These are phyloP conservation scores for Hylaeus anthracinus DNA, from an alignment of 1,140 invertebrate genomes.

Conservation along the genomic window DNA sequence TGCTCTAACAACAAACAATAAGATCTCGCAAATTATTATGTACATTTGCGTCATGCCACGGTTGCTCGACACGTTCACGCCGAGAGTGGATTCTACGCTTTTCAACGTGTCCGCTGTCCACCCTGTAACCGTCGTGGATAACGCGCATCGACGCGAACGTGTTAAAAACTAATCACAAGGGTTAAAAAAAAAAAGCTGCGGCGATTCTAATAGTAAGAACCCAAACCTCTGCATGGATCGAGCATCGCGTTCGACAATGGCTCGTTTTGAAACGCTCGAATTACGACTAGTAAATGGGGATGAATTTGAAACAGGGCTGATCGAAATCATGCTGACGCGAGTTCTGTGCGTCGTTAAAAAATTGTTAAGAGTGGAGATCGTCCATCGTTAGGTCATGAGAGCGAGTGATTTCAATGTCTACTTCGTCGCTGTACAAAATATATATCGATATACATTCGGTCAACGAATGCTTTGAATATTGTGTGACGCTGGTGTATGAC, in stretches of 20 bases:
- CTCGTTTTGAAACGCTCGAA: conserved; percentile 1
- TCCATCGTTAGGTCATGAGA: neutral
- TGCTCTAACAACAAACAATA: neutral
- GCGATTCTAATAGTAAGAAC: neutral
- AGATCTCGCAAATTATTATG: neutral
- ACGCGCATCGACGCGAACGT: neutral
- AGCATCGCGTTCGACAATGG: neutral
- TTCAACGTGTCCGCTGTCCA: neutral
- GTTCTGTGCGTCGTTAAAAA: neutral
- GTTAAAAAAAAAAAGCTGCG: neutral
- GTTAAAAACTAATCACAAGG: neutral
- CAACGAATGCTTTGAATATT: conserved; percentile 41
- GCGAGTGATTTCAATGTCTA: conserved; percentile 3
- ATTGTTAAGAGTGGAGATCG: neutral
- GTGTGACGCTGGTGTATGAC: conserved; percentile 80
- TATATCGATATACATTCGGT: conserved; percentile 6
- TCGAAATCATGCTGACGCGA: neutral
- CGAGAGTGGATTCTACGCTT: neutral
- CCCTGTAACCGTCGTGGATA: neutral
- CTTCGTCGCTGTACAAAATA: conserved; percentile 27
- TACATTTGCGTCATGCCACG: conserved; percentile 12
- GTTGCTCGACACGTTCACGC: neutral
- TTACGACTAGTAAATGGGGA: neutral
- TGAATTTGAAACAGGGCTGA: neutral
- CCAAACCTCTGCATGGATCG: neutral